Evolutionary conservation across 2,888 invertebrate species (phyloP), one percentile per base, ranked within the genome.

Genomic region (Spisula subtruncata): DNA sequence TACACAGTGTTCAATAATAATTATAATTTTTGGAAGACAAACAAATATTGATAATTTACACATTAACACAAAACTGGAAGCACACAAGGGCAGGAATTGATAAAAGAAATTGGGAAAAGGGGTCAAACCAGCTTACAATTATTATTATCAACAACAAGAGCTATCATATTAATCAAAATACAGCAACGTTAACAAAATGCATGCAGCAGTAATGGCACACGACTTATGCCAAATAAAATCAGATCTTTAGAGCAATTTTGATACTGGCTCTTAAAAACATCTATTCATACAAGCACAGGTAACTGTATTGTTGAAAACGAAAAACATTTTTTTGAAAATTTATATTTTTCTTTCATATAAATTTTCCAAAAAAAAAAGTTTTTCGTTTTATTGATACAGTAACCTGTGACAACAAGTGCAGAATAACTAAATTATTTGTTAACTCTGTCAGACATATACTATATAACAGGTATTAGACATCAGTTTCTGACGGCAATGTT

Each of bases 31-130:
- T 75, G 75, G 75, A 75, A 75, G 75, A 75, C 75, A 75, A 75
- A 75, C 35, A 75, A 75, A 32, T 75, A 75, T 32, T 71, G 71
- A 71, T 32, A 71, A 32, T 75, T 75, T 75, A 75, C 75, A 75
- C 35, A 75, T 35, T 75, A 75, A 8, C 75, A 75, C 35, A 75
- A 75, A 32, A 32, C 75, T 75, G 75, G 75, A 75, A 75, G 75
- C 75, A 75, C 75, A 75, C 75, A 75, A 35, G 32, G 75, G 35
- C 4, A 75, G 35, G 35, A 32, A 16, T 14, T 35, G 75, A 75
- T 18, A 71, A 71, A 29, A 71, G 71, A 75, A 75, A 75, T 12
- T 0, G 18, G 75, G 75, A 25, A 32, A 75, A 75, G 35, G 71
- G 75, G 75, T 75, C 75, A 75, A 75, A 75, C 2, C 2, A 25